These are phyloP conservation scores for Labeo rohita DNA, from an alignment of 2,113 vertebrate species.

Conservation along the genomic window DNA sequence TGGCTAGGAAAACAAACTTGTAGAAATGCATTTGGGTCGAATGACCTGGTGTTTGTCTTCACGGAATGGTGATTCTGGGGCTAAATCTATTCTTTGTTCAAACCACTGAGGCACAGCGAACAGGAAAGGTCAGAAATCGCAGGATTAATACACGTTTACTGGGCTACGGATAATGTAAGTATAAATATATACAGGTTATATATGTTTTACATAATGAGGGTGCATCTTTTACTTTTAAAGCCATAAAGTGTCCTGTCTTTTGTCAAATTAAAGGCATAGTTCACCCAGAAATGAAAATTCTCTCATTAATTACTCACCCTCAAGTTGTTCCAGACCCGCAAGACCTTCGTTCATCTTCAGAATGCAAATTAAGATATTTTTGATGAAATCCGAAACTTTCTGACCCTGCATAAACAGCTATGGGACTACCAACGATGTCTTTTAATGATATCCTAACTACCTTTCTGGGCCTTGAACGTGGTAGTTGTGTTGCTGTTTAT, in stretches of 20 bases:
- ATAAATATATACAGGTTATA: neutral
- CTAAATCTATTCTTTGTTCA: conserved; percentile 19
- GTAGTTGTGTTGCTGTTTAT: too few species aligned
- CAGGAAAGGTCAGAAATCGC: conserved; percentile 11
- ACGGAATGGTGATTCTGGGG: conserved; percentile 16
- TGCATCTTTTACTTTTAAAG: neutral
- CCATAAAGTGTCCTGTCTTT: conserved; percentile 5
- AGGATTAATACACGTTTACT: conserved; percentile 15
- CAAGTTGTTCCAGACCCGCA: too few species aligned
- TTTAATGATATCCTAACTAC: too few species aligned
- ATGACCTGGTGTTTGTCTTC: conserved; percentile 36
- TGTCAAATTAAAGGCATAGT: neutral
- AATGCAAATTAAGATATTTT: too few species aligned
- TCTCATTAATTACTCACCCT: too few species aligned
- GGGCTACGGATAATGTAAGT: neutral
- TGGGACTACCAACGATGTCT: too few species aligned
- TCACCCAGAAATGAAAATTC: too few species aligned
- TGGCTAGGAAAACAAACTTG: conserved; percentile 18
- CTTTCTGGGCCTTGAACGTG: too few species aligned
- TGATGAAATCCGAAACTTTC: too few species aligned
- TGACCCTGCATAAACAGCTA: too few species aligned
- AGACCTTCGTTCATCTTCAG: too few species aligned
- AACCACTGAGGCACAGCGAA: neutral
- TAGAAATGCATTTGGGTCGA: conserved; percentile 1
- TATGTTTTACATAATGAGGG: conserved; percentile 14